These are phyloP conservation scores for Catharus ustulatus DNA, from an alignment of 2,797 vertebrate species.

Conservation along the genomic window DNA sequence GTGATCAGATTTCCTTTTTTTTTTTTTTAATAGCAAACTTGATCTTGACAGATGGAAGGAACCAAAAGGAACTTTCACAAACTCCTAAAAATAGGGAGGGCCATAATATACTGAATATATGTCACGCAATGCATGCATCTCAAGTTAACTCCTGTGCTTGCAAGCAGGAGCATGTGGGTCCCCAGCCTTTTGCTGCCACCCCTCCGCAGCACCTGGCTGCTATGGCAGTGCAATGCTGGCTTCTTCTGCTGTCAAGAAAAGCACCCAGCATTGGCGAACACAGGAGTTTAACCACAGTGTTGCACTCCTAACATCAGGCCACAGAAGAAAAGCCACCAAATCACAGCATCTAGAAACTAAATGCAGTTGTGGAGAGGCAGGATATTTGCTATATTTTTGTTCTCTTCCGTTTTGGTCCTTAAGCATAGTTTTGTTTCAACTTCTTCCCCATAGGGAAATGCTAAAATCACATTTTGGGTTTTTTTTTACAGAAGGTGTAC, in stretches of 20 bases:
- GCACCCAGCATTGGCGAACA: background rate
- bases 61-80: conserved; percentile 56
- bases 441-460: background rate
- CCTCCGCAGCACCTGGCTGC: background rate
- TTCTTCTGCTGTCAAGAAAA: background rate
- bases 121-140: background rate
- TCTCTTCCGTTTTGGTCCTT: background rate
- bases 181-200: background rate
- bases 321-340: background rate
- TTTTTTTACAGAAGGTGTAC: background rate
- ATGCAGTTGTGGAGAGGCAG: background rate
- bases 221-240: background rate
- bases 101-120: conserved; percentile 5
- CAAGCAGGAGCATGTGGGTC: background rate
- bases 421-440: background rate
- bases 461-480: background rate
- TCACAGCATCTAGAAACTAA: background rate
- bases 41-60: conserved; percentile 59
- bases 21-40: background rate
- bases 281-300: background rate
- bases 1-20: background rate
- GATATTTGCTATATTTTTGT: background rate
- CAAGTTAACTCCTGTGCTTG: background rate
- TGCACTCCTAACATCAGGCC: background rate
- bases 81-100: conserved; percentile 60